Evolutionary conservation across 2,888 invertebrate genomes (phyloP).

Genomic region (Noctua janthina): DNA sequence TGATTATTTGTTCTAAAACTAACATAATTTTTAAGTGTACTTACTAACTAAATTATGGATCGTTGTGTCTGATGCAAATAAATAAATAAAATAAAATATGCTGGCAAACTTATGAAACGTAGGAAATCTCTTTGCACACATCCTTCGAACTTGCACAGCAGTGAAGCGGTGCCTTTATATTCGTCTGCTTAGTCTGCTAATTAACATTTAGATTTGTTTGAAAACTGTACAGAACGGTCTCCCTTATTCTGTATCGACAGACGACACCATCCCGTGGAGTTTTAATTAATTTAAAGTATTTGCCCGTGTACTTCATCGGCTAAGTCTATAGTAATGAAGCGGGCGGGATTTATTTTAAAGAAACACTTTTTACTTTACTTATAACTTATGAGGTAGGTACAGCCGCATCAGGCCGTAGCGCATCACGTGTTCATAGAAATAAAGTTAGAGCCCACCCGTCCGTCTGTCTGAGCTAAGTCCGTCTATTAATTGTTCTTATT

Average conservation of each 20-base stretch:
- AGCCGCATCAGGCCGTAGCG: neutral
- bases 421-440: neutral
- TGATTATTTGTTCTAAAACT: too few relatives aligned
- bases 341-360: conserved; percentile 17
- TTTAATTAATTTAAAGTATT: conserved; percentile 42
- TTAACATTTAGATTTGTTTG: conserved; percentile 15
- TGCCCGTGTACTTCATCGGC: neutral
- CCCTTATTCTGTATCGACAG: conserved; percentile 7
- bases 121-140: neutral
- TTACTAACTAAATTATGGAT: too few relatives aligned
- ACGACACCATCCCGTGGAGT: conserved; percentile 3
- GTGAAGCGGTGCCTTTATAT: neutral
- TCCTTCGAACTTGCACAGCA: neutral
- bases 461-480: neutral
- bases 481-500: neutral
- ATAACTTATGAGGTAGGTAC: neutral
- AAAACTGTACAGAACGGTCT: conserved; percentile 21
- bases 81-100: too few relatives aligned
- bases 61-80: too few relatives aligned
- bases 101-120: neutral
- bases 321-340: conserved; percentile 2
- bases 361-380: neutral
- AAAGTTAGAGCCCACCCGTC: neutral
- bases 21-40: too few relatives aligned
- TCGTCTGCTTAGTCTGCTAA: conserved; percentile 1